phyloP scores from a whole-genome alignment of 2,888 invertebrate species.

The Sphaerophoria taeniata region DNA sequence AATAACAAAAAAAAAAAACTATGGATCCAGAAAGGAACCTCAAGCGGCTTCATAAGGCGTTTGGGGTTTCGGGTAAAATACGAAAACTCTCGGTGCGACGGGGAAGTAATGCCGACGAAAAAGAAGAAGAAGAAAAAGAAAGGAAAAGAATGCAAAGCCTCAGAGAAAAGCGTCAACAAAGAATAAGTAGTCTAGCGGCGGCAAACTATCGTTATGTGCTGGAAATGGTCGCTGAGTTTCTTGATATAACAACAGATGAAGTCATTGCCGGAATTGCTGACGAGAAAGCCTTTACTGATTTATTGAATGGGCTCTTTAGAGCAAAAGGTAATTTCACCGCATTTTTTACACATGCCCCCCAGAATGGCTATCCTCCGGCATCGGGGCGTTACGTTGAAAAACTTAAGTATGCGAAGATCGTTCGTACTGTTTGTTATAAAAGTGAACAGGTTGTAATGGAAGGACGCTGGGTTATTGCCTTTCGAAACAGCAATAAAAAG shows the following conservation, averaged over 20 bases:
- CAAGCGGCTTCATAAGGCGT: slow-evolving; percentile 77
- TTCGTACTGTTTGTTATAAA: slow-evolving; percentile 86
- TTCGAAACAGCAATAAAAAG: slow-evolving; percentile 86
- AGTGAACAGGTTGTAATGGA: slow-evolving; percentile 85
- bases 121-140: slow-evolving; percentile 77
- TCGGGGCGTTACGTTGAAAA: slow-evolving; percentile 79
- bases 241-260: slow-evolving; percentile 87
- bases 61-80: slow-evolving; percentile 79
- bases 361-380: slow-evolving; percentile 85
- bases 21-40: slow-evolving; percentile 78
- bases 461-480: slow-evolving; percentile 88
- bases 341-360: slow-evolving; percentile 87
- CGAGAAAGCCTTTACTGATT: slow-evolving; percentile 85
- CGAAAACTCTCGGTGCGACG: slow-evolving; percentile 78
- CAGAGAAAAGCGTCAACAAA: slow-evolving; percentile 78
- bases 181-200: slow-evolving; percentile 77
- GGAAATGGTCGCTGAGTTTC: slow-evolving; percentile 87
- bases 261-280: slow-evolving; percentile 89
- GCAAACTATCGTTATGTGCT: slow-evolving; percentile 86
- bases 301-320: slow-evolving; percentile 86
- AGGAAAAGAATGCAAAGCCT: slow-evolving; percentile 75
- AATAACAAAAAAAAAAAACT: too few species aligned
- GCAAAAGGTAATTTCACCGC: slow-evolving; percentile 86
- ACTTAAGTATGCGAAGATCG: slow-evolving; percentile 80
- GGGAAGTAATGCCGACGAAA: slow-evolving; percentile 78